Evolutionary conservation across 2,888 invertebrate species (phyloP).

Genomic region (Steromphala cineraria): DNA sequence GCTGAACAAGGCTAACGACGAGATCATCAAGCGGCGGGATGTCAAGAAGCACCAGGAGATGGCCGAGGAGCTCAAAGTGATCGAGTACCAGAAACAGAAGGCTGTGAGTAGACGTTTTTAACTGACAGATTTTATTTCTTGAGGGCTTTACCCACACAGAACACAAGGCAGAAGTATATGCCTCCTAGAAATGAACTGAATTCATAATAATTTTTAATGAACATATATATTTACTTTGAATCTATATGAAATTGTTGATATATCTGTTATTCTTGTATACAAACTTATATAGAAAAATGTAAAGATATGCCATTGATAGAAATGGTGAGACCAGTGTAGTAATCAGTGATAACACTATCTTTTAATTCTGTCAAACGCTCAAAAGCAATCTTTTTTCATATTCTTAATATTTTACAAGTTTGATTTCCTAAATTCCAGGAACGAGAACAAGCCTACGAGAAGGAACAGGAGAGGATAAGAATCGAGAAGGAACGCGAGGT

Average conservation of each 20-base stretch:
- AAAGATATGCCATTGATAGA: too few relatives aligned
- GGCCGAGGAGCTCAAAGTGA: slow-evolving; percentile 71
- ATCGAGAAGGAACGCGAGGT: slow-evolving; percentile 75
- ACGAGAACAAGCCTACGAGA: slow-evolving; percentile 72
- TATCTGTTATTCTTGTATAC: neutral
- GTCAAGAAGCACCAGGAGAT: slow-evolving; percentile 70
- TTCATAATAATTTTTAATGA: too few relatives aligned
- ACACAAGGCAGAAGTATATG: too few relatives aligned
- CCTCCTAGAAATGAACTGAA: too few relatives aligned
- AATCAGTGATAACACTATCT: too few relatives aligned
- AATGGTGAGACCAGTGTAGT: too few relatives aligned
- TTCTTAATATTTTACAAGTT: too few relatives aligned
- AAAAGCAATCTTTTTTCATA: neutral
- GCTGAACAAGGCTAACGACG: slow-evolving; percentile 73
- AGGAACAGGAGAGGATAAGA: slow-evolving; percentile 71
- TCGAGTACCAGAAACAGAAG: slow-evolving; percentile 74
- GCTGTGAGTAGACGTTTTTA: slow-evolving; percentile 67
- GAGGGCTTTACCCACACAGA: too few relatives aligned
- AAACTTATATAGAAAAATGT: neutral
- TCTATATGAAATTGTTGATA: neutral
- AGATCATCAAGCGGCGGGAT: slow-evolving; percentile 70
- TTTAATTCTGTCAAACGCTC: neutral
- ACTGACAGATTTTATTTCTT: too few relatives aligned
- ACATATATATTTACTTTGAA: too few relatives aligned
- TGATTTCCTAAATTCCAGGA: too few relatives aligned